Conservation (phyloP, 2,888 invertebrate genomes). For the Ormyrus rosae region DNA sequence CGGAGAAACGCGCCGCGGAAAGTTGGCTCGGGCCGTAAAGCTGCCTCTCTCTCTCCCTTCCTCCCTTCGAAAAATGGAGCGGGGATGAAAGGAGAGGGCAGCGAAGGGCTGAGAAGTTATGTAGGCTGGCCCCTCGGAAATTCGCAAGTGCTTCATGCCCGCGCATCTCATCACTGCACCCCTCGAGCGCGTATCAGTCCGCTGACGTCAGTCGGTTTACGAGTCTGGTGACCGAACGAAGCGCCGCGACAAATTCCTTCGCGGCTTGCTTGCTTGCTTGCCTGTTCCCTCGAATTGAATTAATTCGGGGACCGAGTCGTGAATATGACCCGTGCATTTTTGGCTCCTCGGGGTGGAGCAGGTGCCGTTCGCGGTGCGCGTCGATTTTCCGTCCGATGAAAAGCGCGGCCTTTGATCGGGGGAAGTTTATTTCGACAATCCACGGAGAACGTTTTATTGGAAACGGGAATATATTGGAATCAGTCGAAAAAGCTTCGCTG, state of each 20-base stretch:
- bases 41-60: too few relatives aligned
- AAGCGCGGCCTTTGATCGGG: not conserved
- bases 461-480: too few relatives aligned
- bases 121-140: constrained; percentile 36
- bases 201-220: constrained; percentile 20
- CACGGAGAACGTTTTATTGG: too few relatives aligned
- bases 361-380: constrained; percentile 2
- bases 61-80: not conserved
- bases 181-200: constrained; percentile 25
- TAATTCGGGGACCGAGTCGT: constrained; percentile 37
- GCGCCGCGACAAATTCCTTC: not conserved
- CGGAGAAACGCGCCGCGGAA: too few relatives aligned
- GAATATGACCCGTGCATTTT: constrained; percentile 6
- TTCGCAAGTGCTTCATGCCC: constrained; percentile 50
- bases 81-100: not conserved
- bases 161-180: constrained; percentile 50
- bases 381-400: not conserved
- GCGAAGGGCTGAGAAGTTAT: not conserved
- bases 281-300: constrained; percentile 2
- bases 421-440: too few relatives aligned
- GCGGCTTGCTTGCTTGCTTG: not conserved
- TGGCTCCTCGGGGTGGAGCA: constrained; percentile 18
- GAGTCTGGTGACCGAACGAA: not conserved
- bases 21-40: not conserved
- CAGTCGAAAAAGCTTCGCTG: too few relatives aligned